Base-by-base conservation (phyloP, 2,888 invertebrate genomes). In the Vanessa cardui region DNA sequence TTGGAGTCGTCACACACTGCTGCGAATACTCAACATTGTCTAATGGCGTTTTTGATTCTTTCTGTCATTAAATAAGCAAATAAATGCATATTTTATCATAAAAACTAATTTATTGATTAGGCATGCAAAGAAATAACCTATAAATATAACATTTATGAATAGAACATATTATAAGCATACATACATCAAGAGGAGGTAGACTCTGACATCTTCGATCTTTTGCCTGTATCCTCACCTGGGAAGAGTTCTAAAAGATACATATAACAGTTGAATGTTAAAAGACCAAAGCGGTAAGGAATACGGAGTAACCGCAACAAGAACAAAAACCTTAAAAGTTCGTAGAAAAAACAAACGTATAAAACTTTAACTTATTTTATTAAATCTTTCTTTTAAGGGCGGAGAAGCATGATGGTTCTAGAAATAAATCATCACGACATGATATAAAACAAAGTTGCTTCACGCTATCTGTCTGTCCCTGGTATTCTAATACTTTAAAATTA, bases 201-300 rank as follows among this genome's bases (percentile, higher is more conserved):
- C 88, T 89, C 70, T 85, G 84, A 71, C 83, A 84, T 83, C 87
- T 83, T 78, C 84, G 79, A 33, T 76, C 74, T 49, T 68, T 69
- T 16, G 70, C 56, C 56, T 63, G 33, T 58, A 77, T 83, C 68
- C 77, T 82, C 12, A 61, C 45, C 50, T 61, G 58, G 15, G 66
- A 64, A 7, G 78, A 75, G 64, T 75, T 78, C 83, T 86, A 59
- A 77, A 78, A 74, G 50, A 39, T 6, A 59, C 39, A 15, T 18
- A 15, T 18, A n/a, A 9, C 45, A 9, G 12, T 18, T 7, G 15
- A n/a, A 52, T 21, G 8, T n/a, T 31, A 31, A 18, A 56, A 18
- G 8, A 9, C 1, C 16, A 8, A 49, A n/a, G 47, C 26, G 6
- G 33, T 26, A 44, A 61, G 20, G 7, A 26, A 54, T 59, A 62